Evolutionary conservation across 2,797 vertebrate genomes (phyloP), one percentile per base, ranked within the genome.

Genomic region (Mastacembelus armatus): DNA sequence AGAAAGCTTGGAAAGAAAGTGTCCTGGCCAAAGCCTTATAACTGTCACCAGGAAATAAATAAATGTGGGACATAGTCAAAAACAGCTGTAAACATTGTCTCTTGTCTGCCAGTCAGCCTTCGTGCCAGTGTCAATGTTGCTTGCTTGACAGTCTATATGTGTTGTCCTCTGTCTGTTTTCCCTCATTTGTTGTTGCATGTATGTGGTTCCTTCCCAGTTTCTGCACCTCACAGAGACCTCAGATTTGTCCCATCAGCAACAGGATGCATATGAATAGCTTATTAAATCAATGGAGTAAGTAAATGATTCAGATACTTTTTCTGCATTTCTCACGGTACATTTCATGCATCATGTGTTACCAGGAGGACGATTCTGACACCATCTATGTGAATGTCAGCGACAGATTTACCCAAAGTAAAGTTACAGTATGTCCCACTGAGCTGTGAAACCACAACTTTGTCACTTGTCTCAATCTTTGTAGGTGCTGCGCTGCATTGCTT

Each of bases 261-360:
- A 81, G 72, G 92, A 93, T 94, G 93, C 91, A 94, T 74, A 91
- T 93, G 90, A 94, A 92, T 94, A 94, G 86, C 83, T 85, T 93
- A 87, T 77, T 92, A 86, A 93, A 91, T 89, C 89, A 91, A 48
- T 92, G 90, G 90, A 93, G 92, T 94, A 93, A 94, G 92, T 93
- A 93, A 71, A 10, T 55, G 3, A 60, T 56, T 45, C 6, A 58
- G 26, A 59, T 26, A 7, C 38, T 26, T 67, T 55, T 44, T 18
- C 4, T 30, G 15, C 6, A 43, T 11, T 18, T 39, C 9, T 60
- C 10, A 22, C 14, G 26, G 11, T 43, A 19, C 11, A 51, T 49
- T 19, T 55, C 22, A 27, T 39, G 11, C 24, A 4, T 14, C 35
- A 26, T 58, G 19, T 29, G 10, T 49, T 24, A 33, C 4, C 16